A percentile compares a stretch with the other conserved stretches of the same genome.
Evolutionary conservation across 2,113 vertebrate species (phyloP).

Genomic region (Scytalopus superciliaris): DNA sequence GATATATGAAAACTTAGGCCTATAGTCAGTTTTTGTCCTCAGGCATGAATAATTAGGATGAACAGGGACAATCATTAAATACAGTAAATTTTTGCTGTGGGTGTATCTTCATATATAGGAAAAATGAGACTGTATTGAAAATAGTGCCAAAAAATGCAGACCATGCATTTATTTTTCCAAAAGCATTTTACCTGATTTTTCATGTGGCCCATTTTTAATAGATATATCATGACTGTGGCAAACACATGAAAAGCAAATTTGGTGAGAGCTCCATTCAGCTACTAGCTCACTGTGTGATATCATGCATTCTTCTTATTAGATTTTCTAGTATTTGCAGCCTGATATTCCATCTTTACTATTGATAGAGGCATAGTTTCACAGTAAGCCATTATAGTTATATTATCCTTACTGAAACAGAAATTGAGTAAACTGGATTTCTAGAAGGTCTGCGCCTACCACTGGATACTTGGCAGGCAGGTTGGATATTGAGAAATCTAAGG

Average conservation of each 20-base stretch:
- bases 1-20: background rate
- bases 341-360: background rate
- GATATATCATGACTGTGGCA: background rate
- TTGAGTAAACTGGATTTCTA: background rate
- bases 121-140: background rate
- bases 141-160: background rate
- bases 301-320: background rate
- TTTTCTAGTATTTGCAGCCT: background rate
- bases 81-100: background rate
- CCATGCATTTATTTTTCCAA: background rate
- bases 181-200: background rate
- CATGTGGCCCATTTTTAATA: background rate
- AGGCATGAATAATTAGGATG: background rate
- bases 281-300: background rate
- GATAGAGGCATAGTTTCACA: background rate
- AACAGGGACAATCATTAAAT: background rate
- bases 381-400: background rate
- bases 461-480: background rate
- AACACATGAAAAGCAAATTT: background rate
- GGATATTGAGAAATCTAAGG: constrained; percentile 18
- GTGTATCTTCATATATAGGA: background rate
- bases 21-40: background rate
- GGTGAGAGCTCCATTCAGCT: background rate
- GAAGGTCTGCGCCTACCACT: background rate
- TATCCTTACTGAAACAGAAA: background rate